Conservation (phyloP, 2,797 vertebrate species). For the Pseudochirops cupreus region DNA sequence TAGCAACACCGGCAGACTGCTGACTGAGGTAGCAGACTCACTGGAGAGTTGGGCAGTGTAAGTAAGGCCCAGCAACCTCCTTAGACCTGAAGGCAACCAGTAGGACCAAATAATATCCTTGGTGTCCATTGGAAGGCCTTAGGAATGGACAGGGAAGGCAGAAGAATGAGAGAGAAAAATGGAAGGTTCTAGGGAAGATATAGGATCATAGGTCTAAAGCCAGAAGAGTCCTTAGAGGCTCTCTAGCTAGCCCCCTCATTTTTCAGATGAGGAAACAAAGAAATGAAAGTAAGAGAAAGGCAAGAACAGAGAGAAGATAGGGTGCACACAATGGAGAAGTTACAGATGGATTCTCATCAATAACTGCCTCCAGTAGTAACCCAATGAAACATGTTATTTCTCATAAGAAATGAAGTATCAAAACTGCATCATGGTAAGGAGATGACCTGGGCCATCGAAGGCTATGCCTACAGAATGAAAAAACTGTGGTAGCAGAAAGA, state of each 20-base stretch:
- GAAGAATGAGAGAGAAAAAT: background rate
- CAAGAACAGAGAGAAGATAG: background rate
- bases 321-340: background rate
- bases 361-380: background rate
- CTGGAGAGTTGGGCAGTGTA: background rate
- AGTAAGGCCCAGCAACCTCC: background rate
- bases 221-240: background rate
- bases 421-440: background rate
- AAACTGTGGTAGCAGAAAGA: background rate
- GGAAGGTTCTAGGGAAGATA: background rate
- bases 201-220: background rate
- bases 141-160: background rate
- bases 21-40: constrained; percentile 44
- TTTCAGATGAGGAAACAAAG: background rate
- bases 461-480: background rate
- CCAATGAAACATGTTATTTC: background rate
- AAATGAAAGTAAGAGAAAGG: background rate
- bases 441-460: background rate
- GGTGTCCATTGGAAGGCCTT: background rate
- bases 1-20: constrained; percentile 23
- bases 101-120: background rate
- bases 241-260: background rate
- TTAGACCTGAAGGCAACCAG: background rate
- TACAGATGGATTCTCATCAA: background rate
- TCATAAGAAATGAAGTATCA: background rate